Evolutionary conservation across 2,113 vertebrate species (phyloP), one percentile per base, ranked within the genome.

Genomic region (Prionailurus bengalensis): DNA sequence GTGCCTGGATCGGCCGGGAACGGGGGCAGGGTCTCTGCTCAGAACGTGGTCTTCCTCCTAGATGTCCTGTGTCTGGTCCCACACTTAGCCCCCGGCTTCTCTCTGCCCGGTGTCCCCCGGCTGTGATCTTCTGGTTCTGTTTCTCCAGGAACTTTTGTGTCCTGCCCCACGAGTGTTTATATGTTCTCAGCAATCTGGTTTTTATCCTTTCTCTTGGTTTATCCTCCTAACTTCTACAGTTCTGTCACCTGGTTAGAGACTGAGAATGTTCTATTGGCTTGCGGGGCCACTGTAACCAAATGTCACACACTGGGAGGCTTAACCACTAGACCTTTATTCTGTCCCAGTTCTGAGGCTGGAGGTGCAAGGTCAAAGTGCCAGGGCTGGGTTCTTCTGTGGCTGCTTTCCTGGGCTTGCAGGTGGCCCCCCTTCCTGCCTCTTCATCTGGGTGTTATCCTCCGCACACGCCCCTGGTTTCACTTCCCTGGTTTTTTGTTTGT

Each of bases 1-100:
- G 1, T 3, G 1, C 27, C 25, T 33, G 17, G 31, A 1, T 11
- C 2, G 23, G 17, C 51, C 0, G 11, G 71, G 58, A 42, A 39
- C 1, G 39, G 4, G 7, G 48, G 51, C 71, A 23, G 36, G 42
- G 61, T 85, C 71, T 61, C 48, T 36, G 70, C 16, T 17, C 31
- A 19, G n/a, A 53, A 13, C 1, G 13, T 42, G 15, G 27, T 8
- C 45, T 53, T 23, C 13, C n/a, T 15, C 12, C 21, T 14, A 0
- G 6, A 11, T 4, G 29, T 29, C 36, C 66, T 1, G 15, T 14
- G 27, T n/a, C 61, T 55, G 48, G 29, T n/a, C 36, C 61, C 33
- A 1, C 7, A 51, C 39, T 12, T 61, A 31, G 1, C 39, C 23
- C 48, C 51, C 7, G 3, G 4, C 12, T 39, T 33, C 13, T 83